Percentiles rank a stretch among this genome's conserved stretches.
Evolutionary conservation across 2,888 invertebrate species (phyloP).

Genomic region (Tuta absoluta): DNA sequence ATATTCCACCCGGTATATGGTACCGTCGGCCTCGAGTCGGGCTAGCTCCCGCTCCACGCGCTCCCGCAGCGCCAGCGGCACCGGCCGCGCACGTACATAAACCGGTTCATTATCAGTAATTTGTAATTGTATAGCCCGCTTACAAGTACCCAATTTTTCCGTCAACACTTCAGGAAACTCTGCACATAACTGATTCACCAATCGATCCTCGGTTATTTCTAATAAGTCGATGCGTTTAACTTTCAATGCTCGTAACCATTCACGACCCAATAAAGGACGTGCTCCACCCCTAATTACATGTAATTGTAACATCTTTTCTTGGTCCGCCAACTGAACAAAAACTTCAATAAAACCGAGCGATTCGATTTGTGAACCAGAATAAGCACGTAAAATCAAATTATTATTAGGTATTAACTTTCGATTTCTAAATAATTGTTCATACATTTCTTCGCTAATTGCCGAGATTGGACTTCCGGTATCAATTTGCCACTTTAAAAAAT

Average conservation of each 20-base stretch:
- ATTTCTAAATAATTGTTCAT: slow-evolving; percentile 17
- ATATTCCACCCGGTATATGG: slow-evolving; percentile 36
- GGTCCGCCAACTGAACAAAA: slow-evolving; percentile 19
- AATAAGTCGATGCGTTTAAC: slow-evolving; percentile 22
- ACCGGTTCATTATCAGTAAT: slow-evolving; percentile 27
- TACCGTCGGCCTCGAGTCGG: slow-evolving; percentile 34
- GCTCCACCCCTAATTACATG: slow-evolving; percentile 31
- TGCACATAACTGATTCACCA: slow-evolving; percentile 24
- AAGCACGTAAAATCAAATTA: slow-evolving; percentile 31
- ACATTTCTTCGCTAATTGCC: slow-evolving; percentile 28
- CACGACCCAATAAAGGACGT: neutral
- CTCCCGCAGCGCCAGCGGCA: slow-evolving; percentile 29
- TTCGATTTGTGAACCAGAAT: slow-evolving; percentile 32
- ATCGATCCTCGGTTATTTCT: slow-evolving; percentile 21
- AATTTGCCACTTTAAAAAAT: slow-evolving; percentile 27
- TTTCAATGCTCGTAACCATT: slow-evolving; percentile 11
- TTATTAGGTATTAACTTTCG: slow-evolving; percentile 23
- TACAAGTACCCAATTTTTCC: slow-evolving; percentile 28
- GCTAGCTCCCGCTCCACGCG: slow-evolving; percentile 31
- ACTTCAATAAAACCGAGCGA: slow-evolving; percentile 33
- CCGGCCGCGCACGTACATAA: slow-evolving; percentile 29
- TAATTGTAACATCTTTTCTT: neutral
- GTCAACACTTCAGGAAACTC: slow-evolving; percentile 30
- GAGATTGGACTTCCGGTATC: slow-evolving; percentile 34
- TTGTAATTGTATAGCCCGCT: slow-evolving; percentile 26